Conservation (phyloP, 2,797 vertebrate genomes). For the Potorous gilbertii region DNA sequence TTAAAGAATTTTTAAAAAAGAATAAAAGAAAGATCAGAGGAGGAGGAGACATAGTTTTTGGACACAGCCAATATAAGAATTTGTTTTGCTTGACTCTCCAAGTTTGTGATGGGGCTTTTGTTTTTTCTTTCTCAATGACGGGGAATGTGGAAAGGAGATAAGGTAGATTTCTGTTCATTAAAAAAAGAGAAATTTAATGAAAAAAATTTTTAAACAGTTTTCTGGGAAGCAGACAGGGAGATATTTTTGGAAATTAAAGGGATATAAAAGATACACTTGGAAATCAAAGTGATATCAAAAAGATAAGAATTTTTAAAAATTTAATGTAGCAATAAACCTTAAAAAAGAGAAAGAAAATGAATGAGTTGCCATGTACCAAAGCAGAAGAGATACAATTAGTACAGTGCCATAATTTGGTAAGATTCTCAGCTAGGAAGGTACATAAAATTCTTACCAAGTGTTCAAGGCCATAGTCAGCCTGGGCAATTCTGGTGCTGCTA, state of each 20-base stretch:
- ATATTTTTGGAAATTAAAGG: neutral
- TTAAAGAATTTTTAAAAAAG: neutral
- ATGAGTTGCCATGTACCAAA: neutral
- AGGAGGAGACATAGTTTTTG: neutral
- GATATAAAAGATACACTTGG: neutral
- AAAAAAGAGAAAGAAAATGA: constrained; percentile 25
- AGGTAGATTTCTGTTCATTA: neutral
- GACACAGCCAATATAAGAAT: neutral
- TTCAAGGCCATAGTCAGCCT: constrained; percentile 95
- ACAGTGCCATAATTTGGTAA: neutral
- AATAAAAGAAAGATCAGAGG: neutral
- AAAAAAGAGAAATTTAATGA: neutral
- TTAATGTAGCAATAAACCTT: neutral
- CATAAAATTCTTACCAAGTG: constrained; percentile 88
- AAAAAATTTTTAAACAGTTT: neutral
- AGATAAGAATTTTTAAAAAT: neutral
- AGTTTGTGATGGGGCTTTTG: neutral
- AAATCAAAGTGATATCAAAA: neutral
- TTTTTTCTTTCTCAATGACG: neutral
- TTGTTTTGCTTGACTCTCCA: neutral
- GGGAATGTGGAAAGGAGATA: neutral
- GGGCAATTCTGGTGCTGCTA: constrained; percentile 93
- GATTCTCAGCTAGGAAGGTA: neutral
- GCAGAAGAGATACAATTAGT: neutral
- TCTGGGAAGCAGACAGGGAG: neutral